Evolutionary conservation across 2,113 vertebrate species (phyloP).

Genomic region (Melanostigma gelatinosum): DNA sequence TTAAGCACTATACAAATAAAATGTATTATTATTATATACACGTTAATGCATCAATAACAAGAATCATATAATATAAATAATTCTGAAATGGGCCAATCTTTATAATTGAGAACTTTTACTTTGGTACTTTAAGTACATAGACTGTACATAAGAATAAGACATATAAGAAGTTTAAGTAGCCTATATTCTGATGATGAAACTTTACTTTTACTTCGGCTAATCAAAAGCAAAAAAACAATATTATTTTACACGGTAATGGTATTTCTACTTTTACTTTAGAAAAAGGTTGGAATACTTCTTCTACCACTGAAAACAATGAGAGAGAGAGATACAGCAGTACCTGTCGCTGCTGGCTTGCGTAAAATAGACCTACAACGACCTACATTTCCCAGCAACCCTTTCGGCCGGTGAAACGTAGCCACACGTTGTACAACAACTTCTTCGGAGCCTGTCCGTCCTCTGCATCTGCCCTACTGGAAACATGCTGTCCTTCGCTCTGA

Average conservation of each 20-base stretch:
- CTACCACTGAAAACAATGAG: neutral
- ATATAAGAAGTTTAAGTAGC: neutral
- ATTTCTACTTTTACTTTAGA: neutral
- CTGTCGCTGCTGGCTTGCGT: neutral
- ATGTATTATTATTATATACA: neutral
- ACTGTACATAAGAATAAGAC: neutral
- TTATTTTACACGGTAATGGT: no score
- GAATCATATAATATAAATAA: neutral
- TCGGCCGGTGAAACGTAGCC: conserved; percentile 14
- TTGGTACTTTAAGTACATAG: neutral
- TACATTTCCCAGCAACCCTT: conserved; percentile 70
- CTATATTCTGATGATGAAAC: neutral
- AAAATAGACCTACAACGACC: neutral
- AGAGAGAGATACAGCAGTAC: neutral
- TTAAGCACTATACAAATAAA: neutral
- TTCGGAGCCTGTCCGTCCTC: conserved; percentile 17
- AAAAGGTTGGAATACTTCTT: neutral
- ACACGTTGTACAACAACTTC: conserved; percentile 27
- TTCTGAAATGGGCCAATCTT: neutral
- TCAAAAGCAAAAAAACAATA: neutral
- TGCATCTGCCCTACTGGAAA: conserved; percentile 39
- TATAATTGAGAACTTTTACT: neutral
- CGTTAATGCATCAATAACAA: neutral
- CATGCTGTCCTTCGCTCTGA: conserved; percentile 79
- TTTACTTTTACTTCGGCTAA: neutral